Conservation (phyloP, 1,140 invertebrate species). For the Nomia melanderi region DNA sequence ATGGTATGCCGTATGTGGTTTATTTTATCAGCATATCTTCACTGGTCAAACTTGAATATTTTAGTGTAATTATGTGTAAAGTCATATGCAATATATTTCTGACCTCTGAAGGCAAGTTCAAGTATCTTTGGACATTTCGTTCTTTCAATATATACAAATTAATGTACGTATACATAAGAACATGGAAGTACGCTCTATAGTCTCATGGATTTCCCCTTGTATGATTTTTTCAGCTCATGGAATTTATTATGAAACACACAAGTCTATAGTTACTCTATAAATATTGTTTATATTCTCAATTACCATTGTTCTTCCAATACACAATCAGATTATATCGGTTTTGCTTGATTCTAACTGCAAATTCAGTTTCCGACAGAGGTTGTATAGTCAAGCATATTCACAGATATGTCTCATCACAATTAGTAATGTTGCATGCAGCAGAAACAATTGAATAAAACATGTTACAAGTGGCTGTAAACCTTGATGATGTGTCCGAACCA, state of each 20-base stretch:
- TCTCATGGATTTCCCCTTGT: not conserved
- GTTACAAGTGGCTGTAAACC: not conserved
- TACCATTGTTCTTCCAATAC: too few relatives aligned
- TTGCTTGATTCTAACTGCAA: not conserved
- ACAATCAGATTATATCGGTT: too few relatives aligned
- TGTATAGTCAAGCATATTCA: not conserved
- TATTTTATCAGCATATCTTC: not conserved
- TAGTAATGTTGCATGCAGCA: not conserved
- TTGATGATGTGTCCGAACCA: not conserved
- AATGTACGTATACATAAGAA: not conserved
- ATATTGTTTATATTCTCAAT: not conserved
- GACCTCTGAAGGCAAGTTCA: not conserved
- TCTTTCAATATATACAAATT: not conserved
- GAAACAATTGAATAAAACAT: not conserved
- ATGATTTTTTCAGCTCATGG: not conserved
- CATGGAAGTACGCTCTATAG: not conserved
- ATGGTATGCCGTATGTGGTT: not conserved
- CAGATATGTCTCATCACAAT: not conserved
- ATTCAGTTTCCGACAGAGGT: too few relatives aligned
- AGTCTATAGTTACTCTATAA: not conserved
- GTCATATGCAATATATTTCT: not conserved
- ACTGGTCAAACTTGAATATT: not conserved
- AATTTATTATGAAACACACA: not conserved
- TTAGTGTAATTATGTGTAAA: not conserved
- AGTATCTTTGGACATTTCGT: not conserved